phyloP scores from a whole-genome alignment of 2,888 invertebrate species.

The Alloplasta piceator region DNA sequence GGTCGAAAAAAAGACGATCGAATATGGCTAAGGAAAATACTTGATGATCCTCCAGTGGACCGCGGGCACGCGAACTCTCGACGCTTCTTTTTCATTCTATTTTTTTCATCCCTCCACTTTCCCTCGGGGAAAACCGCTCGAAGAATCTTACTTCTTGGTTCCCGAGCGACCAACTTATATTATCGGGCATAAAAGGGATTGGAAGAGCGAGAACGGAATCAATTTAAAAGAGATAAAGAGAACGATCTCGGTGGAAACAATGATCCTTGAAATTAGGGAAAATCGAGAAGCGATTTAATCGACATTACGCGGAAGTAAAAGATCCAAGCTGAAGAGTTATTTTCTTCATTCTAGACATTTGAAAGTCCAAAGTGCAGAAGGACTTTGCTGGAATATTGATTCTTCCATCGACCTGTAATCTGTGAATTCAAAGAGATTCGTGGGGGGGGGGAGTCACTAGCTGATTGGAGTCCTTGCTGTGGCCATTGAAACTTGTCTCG shows the following conservation, averaged over 20 bases:
- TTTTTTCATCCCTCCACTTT: slow-evolving; percentile 1
- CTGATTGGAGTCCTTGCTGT: too few species aligned
- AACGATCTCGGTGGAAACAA: too few species aligned
- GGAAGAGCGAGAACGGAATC: slow-evolving; percentile 5
- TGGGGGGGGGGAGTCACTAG: too few species aligned
- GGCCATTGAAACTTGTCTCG: background rate
- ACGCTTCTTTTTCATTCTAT: background rate
- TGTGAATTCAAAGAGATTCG: too few species aligned
- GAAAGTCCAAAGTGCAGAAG: too few species aligned
- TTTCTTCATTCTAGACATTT: too few species aligned
- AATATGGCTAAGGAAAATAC: slow-evolving; percentile 56
- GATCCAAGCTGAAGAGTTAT: too few species aligned
- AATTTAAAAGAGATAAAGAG: background rate
- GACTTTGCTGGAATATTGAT: too few species aligned
- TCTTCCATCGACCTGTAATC: too few species aligned
- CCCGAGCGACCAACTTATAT: slow-evolving; percentile 21
- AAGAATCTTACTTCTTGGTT: slow-evolving; percentile 26
- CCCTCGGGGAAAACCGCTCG: slow-evolving; percentile 10
- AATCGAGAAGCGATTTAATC: too few species aligned
- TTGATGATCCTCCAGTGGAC: slow-evolving; percentile 52
- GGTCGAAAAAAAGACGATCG: slow-evolving; percentile 43
- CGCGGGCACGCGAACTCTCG: slow-evolving; percentile 8
- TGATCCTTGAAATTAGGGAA: too few species aligned
- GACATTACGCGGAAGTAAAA: too few species aligned
- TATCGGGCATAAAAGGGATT: slow-evolving; percentile 32